Evolutionary conservation across 2,113 vertebrate genomes (phyloP).

Genomic region (Hystrix brachyura): DNA sequence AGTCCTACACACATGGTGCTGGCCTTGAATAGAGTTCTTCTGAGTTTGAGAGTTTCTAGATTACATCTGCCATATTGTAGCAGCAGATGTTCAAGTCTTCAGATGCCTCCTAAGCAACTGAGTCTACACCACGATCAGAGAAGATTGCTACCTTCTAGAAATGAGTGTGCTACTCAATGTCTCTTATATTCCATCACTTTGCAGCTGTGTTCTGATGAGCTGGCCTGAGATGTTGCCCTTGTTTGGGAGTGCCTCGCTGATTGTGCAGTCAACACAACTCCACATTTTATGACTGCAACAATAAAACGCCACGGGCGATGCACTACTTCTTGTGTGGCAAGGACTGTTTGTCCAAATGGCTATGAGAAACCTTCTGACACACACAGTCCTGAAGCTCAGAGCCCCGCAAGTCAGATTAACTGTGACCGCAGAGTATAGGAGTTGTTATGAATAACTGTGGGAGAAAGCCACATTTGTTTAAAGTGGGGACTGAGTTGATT

Average conservation of each 20-base stretch:
- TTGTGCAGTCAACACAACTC: slow-evolving; percentile 59
- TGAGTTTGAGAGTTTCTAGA: slow-evolving; percentile 49
- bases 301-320: slow-evolving; percentile 19
- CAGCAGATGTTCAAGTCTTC: neutral
- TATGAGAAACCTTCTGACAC: slow-evolving; percentile 60
- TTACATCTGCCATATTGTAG: neutral
- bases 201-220: slow-evolving; percentile 62
- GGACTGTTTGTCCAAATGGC: slow-evolving; percentile 38
- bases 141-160: slow-evolving; percentile 45
- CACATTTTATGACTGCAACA: slow-evolving; percentile 62
- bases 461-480: slow-evolving; percentile 72
- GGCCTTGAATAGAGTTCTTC: neutral
- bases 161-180: neutral
- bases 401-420: slow-evolving; percentile 62
- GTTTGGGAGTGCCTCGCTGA: slow-evolving; percentile 62
- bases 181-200: slow-evolving; percentile 65
- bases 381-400: slow-evolving; percentile 7
- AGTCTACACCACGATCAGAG: neutral
- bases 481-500: slow-evolving; percentile 69
- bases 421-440: slow-evolving; percentile 58
- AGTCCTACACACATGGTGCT: neutral
- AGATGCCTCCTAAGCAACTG: slow-evolving; percentile 39
- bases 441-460: slow-evolving; percentile 79
- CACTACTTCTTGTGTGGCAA: slow-evolving; percentile 66
- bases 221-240: neutral